Conservation (phyloP, 1,140 invertebrate species). For the Drosophila nannoptera region DNA sequence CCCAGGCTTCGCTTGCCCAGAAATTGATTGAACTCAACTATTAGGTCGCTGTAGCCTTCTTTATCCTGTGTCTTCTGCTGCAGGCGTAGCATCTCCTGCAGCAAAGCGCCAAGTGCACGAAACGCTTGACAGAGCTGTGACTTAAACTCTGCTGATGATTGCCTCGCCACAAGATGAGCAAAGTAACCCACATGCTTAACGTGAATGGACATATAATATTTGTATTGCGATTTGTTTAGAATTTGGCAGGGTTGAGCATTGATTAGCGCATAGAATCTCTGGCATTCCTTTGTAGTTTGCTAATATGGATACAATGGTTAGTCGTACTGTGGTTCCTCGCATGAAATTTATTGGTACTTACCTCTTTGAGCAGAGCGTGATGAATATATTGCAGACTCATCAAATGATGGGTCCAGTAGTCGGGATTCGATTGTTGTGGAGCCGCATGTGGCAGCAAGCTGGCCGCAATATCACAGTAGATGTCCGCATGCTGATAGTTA, state of each 20-base stretch:
- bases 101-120: constrained; percentile 39
- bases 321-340: neutral
- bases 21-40: constrained; percentile 43
- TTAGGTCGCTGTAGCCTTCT: constrained; percentile 11
- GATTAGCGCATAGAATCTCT: constrained; percentile 49
- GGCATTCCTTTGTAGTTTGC: constrained; percentile 28
- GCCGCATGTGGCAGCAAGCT: constrained; percentile 41
- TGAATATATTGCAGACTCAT: constrained; percentile 54
- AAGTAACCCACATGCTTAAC: constrained; percentile 44
- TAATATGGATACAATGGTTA: neutral
- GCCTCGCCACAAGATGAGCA: constrained; percentile 19
- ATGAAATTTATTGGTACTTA: constrained; percentile 2
- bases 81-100: constrained; percentile 34
- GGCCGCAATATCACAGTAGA: constrained; percentile 47
- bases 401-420: constrained; percentile 54
- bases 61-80: constrained; percentile 1
- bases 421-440: constrained; percentile 31
- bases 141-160: constrained; percentile 2
- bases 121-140: constrained; percentile 24
- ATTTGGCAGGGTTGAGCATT: constrained; percentile 33
- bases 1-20: constrained; percentile 35
- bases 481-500: constrained; percentile 36
- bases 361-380: constrained; percentile 43
- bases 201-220: constrained; percentile 54
- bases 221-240: constrained; percentile 39